A percentile compares a stretch with the other conserved stretches of the same genome.
Conservation (phyloP, 2,888 invertebrate genomes). For the Drosophila neonasuta region DNA sequence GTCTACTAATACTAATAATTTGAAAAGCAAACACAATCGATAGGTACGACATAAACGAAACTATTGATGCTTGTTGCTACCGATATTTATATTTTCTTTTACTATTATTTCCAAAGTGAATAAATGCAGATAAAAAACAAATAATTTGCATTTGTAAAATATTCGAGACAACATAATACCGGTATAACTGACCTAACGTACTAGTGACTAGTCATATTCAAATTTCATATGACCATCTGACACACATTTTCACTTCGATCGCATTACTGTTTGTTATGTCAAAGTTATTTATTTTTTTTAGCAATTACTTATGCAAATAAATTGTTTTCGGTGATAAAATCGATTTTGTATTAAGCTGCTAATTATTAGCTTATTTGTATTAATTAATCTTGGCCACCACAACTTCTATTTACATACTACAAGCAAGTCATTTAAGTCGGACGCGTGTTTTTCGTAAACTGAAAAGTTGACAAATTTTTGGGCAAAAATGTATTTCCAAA, state of each 20-base stretch:
- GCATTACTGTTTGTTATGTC: conserved; percentile 11
- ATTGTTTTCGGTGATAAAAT: conserved; percentile 4
- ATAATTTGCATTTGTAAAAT: conserved; percentile 23
- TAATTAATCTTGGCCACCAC: conserved; percentile 30
- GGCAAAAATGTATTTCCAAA: conserved; percentile 10
- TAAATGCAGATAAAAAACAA: background rate
- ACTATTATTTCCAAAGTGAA: background rate
- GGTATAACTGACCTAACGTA: conserved; percentile 60
- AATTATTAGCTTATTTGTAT: conserved; percentile 18
- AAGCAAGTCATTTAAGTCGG: conserved; percentile 29
- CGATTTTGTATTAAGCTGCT: conserved; percentile 6
- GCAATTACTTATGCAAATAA: conserved; percentile 52
- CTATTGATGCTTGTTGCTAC: too few species aligned
- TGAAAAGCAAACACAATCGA: too few species aligned
- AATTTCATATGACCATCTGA: conserved; percentile 54
- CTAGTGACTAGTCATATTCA: conserved; percentile 49
- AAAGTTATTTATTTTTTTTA: conserved; percentile 3
- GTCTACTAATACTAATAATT: too few species aligned
- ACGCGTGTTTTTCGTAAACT: conserved; percentile 46
- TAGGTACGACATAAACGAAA: too few species aligned
- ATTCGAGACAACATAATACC: conserved; percentile 1
- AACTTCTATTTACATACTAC: conserved; percentile 43
- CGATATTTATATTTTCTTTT: background rate
- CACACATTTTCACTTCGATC: conserved; percentile 39
- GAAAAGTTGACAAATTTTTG: conserved; percentile 49